Evolutionary conservation across 2,888 invertebrate genomes (phyloP).

Genomic region (Dorcus parallelipipedus): DNA sequence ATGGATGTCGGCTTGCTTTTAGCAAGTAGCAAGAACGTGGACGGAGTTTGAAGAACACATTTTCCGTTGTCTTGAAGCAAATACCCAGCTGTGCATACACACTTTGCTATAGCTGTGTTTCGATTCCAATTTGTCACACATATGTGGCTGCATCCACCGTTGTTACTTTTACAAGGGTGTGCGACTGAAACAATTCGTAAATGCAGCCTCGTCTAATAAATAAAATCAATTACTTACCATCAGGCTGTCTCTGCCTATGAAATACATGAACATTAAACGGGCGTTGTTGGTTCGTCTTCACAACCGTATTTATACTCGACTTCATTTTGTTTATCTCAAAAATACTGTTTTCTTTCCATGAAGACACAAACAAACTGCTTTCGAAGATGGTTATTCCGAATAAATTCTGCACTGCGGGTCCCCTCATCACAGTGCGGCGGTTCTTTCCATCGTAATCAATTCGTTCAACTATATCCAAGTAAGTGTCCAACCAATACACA

Average conservation of each 20-base stretch:
- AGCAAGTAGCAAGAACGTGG: slow-evolving; percentile 64
- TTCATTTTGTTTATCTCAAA: slow-evolving; percentile 57
- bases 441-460: slow-evolving; percentile 72
- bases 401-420: slow-evolving; percentile 60
- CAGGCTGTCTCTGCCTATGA: slow-evolving; percentile 75
- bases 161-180: slow-evolving; percentile 65
- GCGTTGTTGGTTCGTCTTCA: no score
- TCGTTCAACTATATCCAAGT: slow-evolving; percentile 74
- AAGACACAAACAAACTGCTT: slow-evolving; percentile 69
- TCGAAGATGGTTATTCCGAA: slow-evolving; percentile 73
- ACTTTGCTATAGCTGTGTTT: slow-evolving; percentile 57
- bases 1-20: slow-evolving; percentile 69
- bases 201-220: no score
- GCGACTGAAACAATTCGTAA: slow-evolving; percentile 47
- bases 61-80: slow-evolving; percentile 54
- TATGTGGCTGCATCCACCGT: slow-evolving; percentile 73
- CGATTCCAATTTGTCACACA: slow-evolving; percentile 65
- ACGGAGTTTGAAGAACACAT: slow-evolving; percentile 57
- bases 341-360: slow-evolving; percentile 66
- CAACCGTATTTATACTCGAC: no score
- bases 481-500: slow-evolving; percentile 79
- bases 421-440: slow-evolving; percentile 57
- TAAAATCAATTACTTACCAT: slow-evolving; percentile 50
- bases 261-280: slow-evolving; percentile 66
- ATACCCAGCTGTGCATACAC: slow-evolving; percentile 73